phyloP scores from a whole-genome alignment of 2,113 vertebrate genomes.

The Cephalopholis sonnerati region DNA sequence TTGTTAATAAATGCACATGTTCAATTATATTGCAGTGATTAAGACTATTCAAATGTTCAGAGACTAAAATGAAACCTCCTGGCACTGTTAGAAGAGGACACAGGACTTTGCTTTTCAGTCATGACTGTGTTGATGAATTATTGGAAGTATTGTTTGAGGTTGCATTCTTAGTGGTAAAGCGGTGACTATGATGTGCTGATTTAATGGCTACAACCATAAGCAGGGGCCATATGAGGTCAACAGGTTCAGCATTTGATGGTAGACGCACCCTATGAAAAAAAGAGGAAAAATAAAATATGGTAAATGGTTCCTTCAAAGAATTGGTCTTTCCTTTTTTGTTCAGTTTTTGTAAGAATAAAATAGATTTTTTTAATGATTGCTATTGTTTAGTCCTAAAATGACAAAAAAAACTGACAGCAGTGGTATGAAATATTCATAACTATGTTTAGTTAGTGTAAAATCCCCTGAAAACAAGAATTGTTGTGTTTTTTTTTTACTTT shows the following conservation, averaged over 20 bases:
- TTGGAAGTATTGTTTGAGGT: neutral
- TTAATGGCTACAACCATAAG: neutral
- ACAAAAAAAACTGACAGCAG: too few relatives aligned
- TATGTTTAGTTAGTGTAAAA: too few relatives aligned
- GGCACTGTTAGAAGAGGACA: too few relatives aligned
- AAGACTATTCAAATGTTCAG: neutral
- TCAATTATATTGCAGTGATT: too few relatives aligned
- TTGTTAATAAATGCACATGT: neutral
- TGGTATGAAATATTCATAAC: too few relatives aligned
- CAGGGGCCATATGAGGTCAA: neutral
- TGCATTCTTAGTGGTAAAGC: neutral
- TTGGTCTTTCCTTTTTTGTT: neutral
- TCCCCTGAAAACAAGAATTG: too few relatives aligned
- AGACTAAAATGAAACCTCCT: neutral
- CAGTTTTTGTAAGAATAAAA: neutral
- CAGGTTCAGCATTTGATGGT: neutral
- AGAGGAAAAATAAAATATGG: too few relatives aligned
- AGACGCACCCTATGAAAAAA: neutral
- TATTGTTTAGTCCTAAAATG: neutral
- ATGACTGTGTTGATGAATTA: neutral
- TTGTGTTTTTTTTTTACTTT: neutral
- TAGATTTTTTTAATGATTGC: neutral
- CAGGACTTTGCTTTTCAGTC: neutral
- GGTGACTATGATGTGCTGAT: neutral
- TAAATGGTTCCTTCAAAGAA: neutral